Evolutionary conservation across 2,797 vertebrate species (phyloP).

Genomic region (Melanogrammus aeglefinus): DNA sequence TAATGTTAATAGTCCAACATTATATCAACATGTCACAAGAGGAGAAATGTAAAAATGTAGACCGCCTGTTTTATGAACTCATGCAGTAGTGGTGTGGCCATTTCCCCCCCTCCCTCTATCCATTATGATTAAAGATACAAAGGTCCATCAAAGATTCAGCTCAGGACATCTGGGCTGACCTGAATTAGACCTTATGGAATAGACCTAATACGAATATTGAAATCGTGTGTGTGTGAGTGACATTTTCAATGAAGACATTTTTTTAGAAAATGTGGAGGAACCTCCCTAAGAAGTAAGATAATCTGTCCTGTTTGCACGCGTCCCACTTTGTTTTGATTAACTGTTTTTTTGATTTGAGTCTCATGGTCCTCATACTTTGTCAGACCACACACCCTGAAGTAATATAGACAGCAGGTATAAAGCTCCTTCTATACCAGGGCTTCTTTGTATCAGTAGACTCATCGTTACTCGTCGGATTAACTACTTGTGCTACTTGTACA

Average conservation of each 20-base stretch:
- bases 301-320: neutral
- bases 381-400: neutral
- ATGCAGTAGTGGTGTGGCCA: neutral
- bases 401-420: too few relatives aligned
- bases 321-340: too few relatives aligned
- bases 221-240: conserved; percentile 1
- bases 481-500: neutral
- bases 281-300: neutral
- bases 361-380: too few relatives aligned
- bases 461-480: neutral
- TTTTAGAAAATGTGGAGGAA: neutral
- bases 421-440: too few relatives aligned
- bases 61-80: neutral
- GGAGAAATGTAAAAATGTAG: too few relatives aligned
- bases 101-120: neutral
- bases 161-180: neutral
- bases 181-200: neutral
- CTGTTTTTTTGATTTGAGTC: too few relatives aligned
- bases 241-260: too few relatives aligned
- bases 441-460: neutral
- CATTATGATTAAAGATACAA: neutral
- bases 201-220: neutral
- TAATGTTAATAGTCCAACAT: too few relatives aligned
- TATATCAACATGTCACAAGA: too few relatives aligned
- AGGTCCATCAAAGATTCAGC: neutral